A percentile compares a stretch with the other conserved stretches of the same genome.
Conservation (phyloP, 2,797 vertebrate species). For the Danio albolineatus region DNA sequence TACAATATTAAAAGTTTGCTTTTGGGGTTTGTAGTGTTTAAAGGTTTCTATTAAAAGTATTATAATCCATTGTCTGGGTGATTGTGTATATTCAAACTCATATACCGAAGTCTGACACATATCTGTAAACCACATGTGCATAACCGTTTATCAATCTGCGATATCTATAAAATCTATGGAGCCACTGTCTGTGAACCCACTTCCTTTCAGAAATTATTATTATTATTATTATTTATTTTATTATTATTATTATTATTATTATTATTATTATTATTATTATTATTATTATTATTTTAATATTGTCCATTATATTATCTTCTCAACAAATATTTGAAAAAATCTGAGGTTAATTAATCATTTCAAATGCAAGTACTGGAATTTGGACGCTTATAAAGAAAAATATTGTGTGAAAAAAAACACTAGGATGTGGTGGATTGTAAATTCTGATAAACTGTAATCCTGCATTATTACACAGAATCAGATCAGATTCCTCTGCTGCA, state of each 20-base stretch:
- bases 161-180: neutral
- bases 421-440: too few relatives aligned
- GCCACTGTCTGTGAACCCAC: neutral
- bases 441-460: neutral
- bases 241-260: neutral
- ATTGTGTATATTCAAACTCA: too few relatives aligned
- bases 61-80: too few relatives aligned
- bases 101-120: neutral
- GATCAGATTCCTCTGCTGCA: neutral
- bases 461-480: neutral
- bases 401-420: too few relatives aligned
- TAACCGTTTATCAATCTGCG: neutral
- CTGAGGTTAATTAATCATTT: neutral
- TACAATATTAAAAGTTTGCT: too few relatives aligned
- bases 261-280: neutral
- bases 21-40: too few relatives aligned
- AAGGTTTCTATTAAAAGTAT: too few relatives aligned
- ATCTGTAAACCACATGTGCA: slow-evolving; percentile 17
- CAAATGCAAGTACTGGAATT: neutral
- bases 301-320: neutral
- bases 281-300: neutral
- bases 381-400: neutral
- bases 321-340: neutral
- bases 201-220: neutral
- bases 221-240: neutral